Evolutionary conservation across 2,888 invertebrate genomes (phyloP).

Genomic region (Eupsilia transversa): DNA sequence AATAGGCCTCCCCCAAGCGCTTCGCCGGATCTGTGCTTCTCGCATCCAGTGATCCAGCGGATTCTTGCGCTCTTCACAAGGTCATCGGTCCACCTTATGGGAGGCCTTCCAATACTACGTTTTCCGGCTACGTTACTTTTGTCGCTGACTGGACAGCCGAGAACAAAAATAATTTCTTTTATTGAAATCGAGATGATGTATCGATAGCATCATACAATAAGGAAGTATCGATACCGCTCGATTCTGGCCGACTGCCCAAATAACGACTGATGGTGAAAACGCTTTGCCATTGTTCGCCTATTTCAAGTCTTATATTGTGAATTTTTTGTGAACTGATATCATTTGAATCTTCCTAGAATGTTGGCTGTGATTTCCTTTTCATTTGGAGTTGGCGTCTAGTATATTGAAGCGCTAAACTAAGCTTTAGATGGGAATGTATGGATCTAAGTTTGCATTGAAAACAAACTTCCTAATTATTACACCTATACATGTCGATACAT

Average conservation of each 20-base stretch:
- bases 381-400: not conserved
- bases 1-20: too few relatives aligned
- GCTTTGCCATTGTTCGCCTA: conserved; percentile 29
- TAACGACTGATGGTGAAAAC: conserved; percentile 50
- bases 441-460: not conserved
- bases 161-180: not conserved
- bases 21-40: too few relatives aligned
- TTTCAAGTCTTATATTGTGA: not conserved
- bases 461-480: too few relatives aligned
- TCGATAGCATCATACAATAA: conserved; percentile 19
- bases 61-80: too few relatives aligned
- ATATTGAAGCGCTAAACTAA: not conserved
- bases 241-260: conserved; percentile 43
- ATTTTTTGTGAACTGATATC: not conserved
- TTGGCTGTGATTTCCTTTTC: not conserved
- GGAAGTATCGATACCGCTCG: conserved; percentile 18
- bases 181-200: conserved; percentile 21
- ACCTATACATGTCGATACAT: too few relatives aligned
- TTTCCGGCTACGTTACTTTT: too few relatives aligned
- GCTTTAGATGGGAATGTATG: not conserved
- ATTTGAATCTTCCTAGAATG: not conserved
- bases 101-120: too few relatives aligned
- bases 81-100: too few relatives aligned
- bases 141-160: not conserved
- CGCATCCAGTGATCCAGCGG: too few relatives aligned